These are phyloP conservation scores for Hypotaenidia okinawae DNA, from an alignment of 2,797 vertebrate genomes.

Conservation along the genomic window DNA sequence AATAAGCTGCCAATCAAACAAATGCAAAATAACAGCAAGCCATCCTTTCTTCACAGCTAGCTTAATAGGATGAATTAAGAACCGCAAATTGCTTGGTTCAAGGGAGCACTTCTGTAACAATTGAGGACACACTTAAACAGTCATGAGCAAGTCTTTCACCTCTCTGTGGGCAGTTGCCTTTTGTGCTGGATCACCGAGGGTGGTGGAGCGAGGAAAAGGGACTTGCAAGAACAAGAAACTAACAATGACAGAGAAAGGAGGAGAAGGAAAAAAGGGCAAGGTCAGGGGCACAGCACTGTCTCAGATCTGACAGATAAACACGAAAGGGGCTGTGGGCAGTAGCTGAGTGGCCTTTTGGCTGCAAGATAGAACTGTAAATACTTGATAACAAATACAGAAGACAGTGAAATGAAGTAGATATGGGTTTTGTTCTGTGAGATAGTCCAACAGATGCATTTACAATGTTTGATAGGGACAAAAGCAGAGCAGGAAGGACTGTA, in stretches of 20 bases:
- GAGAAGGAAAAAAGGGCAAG: neutral
- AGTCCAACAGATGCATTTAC: neutral
- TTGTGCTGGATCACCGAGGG: neutral
- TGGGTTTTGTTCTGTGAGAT: neutral
- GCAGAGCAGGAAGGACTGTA: neutral
- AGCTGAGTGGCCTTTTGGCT: neutral
- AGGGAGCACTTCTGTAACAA: neutral
- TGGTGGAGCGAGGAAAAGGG: neutral
- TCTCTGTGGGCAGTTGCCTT: neutral
- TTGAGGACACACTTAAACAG: slow-evolving; percentile 4
- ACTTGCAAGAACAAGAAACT: neutral
- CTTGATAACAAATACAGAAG: neutral
- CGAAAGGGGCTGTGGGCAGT: neutral
- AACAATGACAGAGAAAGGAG: neutral
- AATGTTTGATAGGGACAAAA: neutral
- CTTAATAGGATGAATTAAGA: slow-evolving; percentile 43
- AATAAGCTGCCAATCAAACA: slow-evolving; percentile 22
- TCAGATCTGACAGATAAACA: neutral
- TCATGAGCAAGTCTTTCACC: neutral
- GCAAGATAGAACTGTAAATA: neutral
- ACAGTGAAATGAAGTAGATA: neutral
- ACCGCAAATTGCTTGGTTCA: neutral
- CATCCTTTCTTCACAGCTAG: neutral
- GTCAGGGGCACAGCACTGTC: neutral
- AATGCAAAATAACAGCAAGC: slow-evolving; percentile 6